Evolutionary conservation across 2,888 invertebrate species (phyloP).

Genomic region (Epinotia bilunana): DNA sequence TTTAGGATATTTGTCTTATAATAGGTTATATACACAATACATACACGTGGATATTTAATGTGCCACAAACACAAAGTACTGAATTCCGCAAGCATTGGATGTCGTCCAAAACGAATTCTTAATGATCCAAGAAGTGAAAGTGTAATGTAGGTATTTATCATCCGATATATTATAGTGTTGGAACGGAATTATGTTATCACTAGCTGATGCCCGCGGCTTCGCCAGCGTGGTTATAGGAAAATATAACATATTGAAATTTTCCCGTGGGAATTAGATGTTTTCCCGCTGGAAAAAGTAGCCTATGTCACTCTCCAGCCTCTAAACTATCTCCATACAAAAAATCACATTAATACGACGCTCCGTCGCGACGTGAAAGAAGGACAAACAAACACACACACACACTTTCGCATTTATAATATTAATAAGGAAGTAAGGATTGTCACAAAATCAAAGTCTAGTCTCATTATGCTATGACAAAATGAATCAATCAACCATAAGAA

Average conservation of each 20-base stretch:
- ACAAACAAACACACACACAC: no score
- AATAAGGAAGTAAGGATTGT: no score
- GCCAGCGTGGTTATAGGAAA: no score
- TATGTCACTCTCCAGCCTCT: no score
- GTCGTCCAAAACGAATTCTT: constrained; percentile 13
- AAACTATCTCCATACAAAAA: no score
- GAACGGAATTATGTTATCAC: constrained; percentile 10
- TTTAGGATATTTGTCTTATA: background rate
- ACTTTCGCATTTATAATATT: no score
- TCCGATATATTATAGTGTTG: background rate
- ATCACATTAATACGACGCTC: no score
- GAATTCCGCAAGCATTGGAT: constrained; percentile 14
- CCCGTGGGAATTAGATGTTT: no score
- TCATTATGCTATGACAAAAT: background rate
- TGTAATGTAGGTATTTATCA: constrained; percentile 2
- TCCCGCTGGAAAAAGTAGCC: no score
- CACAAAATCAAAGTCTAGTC: constrained; percentile 4
- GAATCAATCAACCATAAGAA: background rate
- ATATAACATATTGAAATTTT: no score
- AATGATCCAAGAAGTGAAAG: constrained; percentile 22
- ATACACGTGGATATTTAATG: constrained; percentile 11
- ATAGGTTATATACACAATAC: background rate
- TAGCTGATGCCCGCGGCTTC: no score
- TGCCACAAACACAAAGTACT: background rate
- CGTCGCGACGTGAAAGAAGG: no score